These are phyloP conservation scores for Myocastor coypus DNA, from an alignment of 2,113 vertebrate genomes.

Conservation along the genomic window DNA sequence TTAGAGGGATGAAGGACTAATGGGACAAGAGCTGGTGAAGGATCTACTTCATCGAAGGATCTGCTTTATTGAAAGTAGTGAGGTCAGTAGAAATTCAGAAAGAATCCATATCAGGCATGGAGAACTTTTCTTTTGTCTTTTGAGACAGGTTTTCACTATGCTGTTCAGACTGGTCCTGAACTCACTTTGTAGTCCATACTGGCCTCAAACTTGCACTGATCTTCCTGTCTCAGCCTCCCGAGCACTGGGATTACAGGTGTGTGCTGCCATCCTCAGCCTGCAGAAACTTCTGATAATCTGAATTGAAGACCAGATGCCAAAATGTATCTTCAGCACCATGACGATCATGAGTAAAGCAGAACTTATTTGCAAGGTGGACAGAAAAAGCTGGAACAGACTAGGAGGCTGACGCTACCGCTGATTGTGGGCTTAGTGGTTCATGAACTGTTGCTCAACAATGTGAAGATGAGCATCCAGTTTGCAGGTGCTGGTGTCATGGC, in stretches of 20 bases:
- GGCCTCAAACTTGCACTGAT: too few species aligned
- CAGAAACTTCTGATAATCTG: background rate
- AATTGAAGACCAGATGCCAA: background rate
- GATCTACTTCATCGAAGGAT: background rate
- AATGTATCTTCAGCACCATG: background rate
- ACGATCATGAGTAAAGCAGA: background rate
- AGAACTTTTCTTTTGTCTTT: background rate
- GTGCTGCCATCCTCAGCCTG: too few species aligned
- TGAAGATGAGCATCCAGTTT: background rate
- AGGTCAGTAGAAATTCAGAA: background rate
- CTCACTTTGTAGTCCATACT: too few species aligned
- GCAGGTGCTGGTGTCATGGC: background rate
- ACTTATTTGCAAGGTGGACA: background rate
- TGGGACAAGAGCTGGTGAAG: background rate
- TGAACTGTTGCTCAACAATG: background rate
- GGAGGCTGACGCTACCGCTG: background rate
- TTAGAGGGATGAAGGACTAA: background rate
- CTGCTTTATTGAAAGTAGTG: background rate
- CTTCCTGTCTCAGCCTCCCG: too few species aligned
- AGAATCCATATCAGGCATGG: background rate
- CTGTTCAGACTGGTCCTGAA: too few species aligned
- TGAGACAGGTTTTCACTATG: too few species aligned
- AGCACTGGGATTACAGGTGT: too few species aligned
- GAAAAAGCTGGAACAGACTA: background rate
- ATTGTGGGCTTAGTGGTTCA: background rate